Evolutionary conservation across 2,113 vertebrate species (phyloP), one percentile per base, ranked within the genome.

Genomic region (Poecile atricapillus): DNA sequence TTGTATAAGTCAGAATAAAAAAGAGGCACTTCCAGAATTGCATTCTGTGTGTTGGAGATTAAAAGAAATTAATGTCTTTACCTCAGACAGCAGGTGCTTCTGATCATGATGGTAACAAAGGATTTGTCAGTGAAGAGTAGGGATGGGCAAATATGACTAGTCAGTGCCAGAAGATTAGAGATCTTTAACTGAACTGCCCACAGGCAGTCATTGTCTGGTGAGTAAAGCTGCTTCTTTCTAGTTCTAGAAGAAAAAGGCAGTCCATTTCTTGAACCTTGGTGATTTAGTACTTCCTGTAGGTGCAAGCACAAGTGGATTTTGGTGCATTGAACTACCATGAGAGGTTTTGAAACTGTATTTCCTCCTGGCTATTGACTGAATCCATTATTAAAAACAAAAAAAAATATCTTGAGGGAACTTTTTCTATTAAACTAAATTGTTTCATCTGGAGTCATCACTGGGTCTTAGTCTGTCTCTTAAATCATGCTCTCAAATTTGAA

Each of bases 231-330:
- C 9, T 83, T 35, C 27, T 70, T 81, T 83, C 55, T 59, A 55
- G 15, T 52, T 77, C 23, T 55, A 46, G 30, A 23, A 25, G 52
- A 43, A 24, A 41, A 74, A 56, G 18, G 5, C 30, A 60, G 52
- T 60, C 7, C 2, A 23, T 88, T 85, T 62, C 70, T 93, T 4
- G 1, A 85, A 65, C 9, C 9, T 79, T 73, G 0, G 0, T 47
- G 35, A 23, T 63, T 71, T 47, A 41, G 15, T 82, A 20, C 5
- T 78, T 10, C 13, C 30, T 7, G 2, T 7, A 35, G 31, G 9
- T 75, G 19, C 28, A 85, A 50, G 23, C 37, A 39, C 39, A 24
- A 17, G 16, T 65, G 22, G 7, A 8, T 62, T 28, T 22, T 46
- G 28, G 16, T 49, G 5, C 19, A 52, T 9, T 3, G 0, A 84